Conservation (phyloP, 2,797 vertebrate species). For the Natrix natrix region DNA sequence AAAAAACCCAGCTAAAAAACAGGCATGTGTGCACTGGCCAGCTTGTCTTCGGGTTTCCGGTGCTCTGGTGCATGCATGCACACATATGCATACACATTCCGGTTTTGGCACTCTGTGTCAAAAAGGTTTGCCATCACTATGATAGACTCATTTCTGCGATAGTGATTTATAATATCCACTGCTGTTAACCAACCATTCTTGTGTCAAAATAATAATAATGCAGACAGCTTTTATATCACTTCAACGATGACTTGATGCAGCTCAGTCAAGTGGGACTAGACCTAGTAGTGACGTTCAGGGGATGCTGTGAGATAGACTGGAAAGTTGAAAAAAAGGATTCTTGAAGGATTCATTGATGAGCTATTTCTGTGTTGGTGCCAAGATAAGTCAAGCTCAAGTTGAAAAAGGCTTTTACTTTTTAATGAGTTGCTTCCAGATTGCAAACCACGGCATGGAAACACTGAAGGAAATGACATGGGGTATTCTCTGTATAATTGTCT, state of each 20-base stretch:
- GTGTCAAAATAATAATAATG: background rate
- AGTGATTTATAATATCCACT: background rate
- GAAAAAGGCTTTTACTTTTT: background rate
- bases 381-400: background rate
- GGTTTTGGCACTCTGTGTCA: too few species aligned
- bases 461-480: background rate
- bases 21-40: too few species aligned
- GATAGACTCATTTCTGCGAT: background rate
- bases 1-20: too few species aligned
- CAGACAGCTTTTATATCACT: background rate
- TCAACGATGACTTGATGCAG: background rate
- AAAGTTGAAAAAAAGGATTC: background rate
- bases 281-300: background rate
- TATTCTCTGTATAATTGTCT: background rate
- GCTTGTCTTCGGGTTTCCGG: too few species aligned
- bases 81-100: too few species aligned
- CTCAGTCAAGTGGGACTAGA: background rate
- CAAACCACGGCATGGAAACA: background rate
- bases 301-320: background rate
- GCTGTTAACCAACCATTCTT: background rate
- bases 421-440: background rate
- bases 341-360: background rate
- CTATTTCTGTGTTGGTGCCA: background rate
- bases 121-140: too few species aligned
- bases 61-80: too few species aligned